Base-by-base conservation (phyloP, 2,888 invertebrate genomes). In the Mellilla xanthometata region DNA sequence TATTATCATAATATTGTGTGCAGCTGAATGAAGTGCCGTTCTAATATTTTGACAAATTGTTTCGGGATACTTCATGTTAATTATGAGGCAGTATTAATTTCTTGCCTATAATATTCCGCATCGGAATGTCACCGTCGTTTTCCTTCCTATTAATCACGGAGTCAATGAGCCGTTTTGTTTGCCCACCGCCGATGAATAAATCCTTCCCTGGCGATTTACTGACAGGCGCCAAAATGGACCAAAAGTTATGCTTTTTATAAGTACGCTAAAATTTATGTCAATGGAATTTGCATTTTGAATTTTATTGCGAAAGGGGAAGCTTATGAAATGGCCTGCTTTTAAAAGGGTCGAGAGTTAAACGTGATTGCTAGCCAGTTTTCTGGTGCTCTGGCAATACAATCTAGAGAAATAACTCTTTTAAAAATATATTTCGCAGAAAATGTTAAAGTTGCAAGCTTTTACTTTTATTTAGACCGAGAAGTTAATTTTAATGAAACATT, bases 161-260 rank as follows among this genome's bases (percentile, higher is more conserved):
- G 85, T 82, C 87, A 88, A 88, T 88, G 89, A 89, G 88, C 84
- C 88, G 77, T 86, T 79, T 72, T 79, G 81, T 84, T 86, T 82
- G 86, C 82, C 78, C 82, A 78, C 70, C 76, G 79, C 69, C 78
- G 75, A 84, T 81, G 81, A 84, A 73, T 80, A 83, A n/a, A 82
- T 81, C 79, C 81, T 79, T 85, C 83, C 81, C 81, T 63, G 58
- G 80, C 68, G 76, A 69, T 68, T 77, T 70, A 62, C 63, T 68
- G 69, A 68, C 68, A 65, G 68, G 61, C 63, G 52, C 65, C 61
- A 50, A 72, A 72, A 67, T 61, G 58, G 54, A 52, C 65, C 58
- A 56, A 34, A 64, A 68, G 65, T 65, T 62, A 62, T 60, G 59
- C 55, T 68, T 61, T 62, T 61, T 57, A 53, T 50, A 53, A 58